A percentile compares a stretch with the other conserved stretches of the same genome.
These are phyloP conservation scores for Nowickia ferox DNA, from an alignment of 2,888 invertebrate species.

Conservation along the genomic window DNA sequence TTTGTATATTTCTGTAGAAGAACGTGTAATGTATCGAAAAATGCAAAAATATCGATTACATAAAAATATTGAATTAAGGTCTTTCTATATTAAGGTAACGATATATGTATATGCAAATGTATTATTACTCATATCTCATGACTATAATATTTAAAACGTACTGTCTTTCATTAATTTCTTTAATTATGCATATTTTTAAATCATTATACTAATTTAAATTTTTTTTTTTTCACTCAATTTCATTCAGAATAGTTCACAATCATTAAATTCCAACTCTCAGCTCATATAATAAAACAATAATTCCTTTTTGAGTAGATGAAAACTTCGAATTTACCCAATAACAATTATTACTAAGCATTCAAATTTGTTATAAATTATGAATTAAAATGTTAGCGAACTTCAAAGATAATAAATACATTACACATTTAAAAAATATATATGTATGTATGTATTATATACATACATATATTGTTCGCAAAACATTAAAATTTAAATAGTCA, in stretches of 20 bases:
- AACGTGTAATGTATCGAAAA: too few relatives aligned
- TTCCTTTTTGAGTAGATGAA: background rate
- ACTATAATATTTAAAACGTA: slow-evolving; percentile 38
- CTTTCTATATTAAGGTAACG: too few relatives aligned
- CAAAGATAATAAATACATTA: slow-evolving; percentile 25
- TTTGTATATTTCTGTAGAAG: too few relatives aligned
- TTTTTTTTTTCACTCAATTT: background rate
- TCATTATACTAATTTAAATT: background rate
- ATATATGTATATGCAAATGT: too few relatives aligned
- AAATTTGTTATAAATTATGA: background rate
- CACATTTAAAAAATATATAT: background rate
- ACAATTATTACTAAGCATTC: background rate
- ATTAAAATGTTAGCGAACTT: slow-evolving; percentile 26
- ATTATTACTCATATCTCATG: background rate
- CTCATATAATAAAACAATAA: background rate
- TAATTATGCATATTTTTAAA: too few relatives aligned
- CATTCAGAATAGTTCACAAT: background rate
- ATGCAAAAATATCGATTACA: too few relatives aligned
- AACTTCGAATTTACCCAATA: slow-evolving; percentile 12
- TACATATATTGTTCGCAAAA: slow-evolving; percentile 2
- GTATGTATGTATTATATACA: too few relatives aligned
- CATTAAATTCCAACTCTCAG: background rate
- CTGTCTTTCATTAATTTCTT: slow-evolving; percentile 11
- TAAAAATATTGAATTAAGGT: too few relatives aligned
- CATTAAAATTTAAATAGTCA: slow-evolving; percentile 24